Conservation (phyloP, 2,888 invertebrate species). For the Amphipyra tragopoginis region DNA sequence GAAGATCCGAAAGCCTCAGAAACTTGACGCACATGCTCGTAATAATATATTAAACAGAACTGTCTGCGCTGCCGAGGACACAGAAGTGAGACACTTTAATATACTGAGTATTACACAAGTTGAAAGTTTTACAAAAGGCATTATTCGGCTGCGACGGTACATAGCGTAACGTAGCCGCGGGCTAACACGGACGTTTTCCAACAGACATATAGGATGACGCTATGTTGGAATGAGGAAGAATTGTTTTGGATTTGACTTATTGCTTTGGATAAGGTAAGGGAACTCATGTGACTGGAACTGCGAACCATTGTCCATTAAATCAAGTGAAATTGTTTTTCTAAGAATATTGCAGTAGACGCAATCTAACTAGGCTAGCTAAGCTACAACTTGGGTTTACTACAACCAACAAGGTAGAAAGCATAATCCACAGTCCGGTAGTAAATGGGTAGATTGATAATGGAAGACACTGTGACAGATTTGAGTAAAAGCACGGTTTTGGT, state of each 20-base stretch:
- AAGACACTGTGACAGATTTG: no score
- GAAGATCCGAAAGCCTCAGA: constrained; percentile 16
- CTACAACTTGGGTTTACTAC: no score
- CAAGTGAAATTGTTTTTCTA: no score
- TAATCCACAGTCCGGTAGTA: no score
- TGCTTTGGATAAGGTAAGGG: constrained; percentile 3
- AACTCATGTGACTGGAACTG: no score
- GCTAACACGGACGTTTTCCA: constrained; percentile 47
- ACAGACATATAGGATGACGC: constrained; percentile 46
- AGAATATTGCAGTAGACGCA: no score
- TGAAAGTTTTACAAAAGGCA: constrained; percentile 63
- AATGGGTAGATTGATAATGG: no score
- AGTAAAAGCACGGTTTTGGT: no score
- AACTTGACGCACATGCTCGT: constrained; percentile 41
- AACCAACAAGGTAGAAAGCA: no score
- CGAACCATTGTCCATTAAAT: no score
- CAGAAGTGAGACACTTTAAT: constrained; percentile 55
- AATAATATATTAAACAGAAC: constrained; percentile 52
- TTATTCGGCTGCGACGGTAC: constrained; percentile 57
- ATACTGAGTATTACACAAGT: constrained; percentile 55
- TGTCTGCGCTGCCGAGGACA: constrained; percentile 46
- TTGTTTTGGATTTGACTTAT: constrained; percentile 35
- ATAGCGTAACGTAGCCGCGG: constrained; percentile 46
- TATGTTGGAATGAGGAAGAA: constrained; percentile 37
- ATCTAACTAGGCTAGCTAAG: no score